Evolutionary conservation across 2,888 invertebrate species (phyloP).

Genomic region (Junonia oenone): DNA sequence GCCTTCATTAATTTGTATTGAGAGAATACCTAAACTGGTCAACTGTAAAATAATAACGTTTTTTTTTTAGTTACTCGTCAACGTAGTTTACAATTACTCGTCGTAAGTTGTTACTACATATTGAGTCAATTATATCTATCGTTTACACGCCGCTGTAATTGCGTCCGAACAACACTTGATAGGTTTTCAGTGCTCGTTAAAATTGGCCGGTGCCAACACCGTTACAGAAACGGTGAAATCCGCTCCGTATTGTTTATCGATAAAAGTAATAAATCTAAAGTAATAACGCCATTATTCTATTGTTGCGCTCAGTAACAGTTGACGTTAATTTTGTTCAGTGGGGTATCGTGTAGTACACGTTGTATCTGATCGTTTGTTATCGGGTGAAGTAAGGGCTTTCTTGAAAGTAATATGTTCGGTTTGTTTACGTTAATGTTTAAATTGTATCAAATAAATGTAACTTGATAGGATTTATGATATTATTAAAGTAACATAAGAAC

Average conservation of each 20-base stretch:
- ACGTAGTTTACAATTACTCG: background rate
- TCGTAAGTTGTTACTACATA: background rate
- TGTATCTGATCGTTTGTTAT: conserved; percentile 23
- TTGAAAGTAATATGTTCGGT: conserved; percentile 17
- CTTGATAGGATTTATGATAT: background rate
- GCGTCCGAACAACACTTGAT: conserved; percentile 15
- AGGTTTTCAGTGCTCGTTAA: conserved; percentile 30
- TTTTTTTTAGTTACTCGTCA: no score
- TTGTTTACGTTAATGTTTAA: conserved; percentile 23
- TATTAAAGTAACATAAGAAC: background rate
- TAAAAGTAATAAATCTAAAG: conserved; percentile 34
- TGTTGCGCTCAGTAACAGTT: conserved; percentile 28
- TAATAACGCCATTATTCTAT: conserved; percentile 35
- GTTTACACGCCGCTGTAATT: conserved; percentile 11
- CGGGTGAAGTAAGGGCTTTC: conserved; percentile 15
- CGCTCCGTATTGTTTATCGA: conserved; percentile 31
- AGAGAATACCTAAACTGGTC: no score
- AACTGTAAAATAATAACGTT: no score
- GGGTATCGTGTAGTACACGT: conserved; percentile 28
- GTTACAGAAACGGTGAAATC: conserved; percentile 29
- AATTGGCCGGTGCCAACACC: conserved; percentile 29
- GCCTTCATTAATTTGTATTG: no score
- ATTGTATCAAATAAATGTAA: background rate
- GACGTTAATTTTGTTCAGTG: conserved; percentile 33
- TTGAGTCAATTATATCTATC: conserved; percentile 31